These are phyloP conservation scores for Umimayanthus kanabou DNA, from an alignment of 92 coral and sea anemone genomes.

Conservation along the genomic window DNA sequence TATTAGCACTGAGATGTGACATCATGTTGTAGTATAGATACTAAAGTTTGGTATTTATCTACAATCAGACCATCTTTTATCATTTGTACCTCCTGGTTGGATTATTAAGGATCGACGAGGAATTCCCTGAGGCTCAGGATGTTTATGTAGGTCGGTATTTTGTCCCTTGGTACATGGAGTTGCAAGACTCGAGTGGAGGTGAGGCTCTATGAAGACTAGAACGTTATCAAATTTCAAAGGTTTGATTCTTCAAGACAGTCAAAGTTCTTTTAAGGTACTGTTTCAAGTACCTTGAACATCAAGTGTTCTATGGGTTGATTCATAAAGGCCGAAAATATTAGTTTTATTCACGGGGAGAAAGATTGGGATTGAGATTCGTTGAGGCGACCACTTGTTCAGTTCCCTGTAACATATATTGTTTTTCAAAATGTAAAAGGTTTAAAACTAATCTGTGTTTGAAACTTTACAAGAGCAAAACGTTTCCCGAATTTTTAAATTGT, in stretches of 20 bases:
- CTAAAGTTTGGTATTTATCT: background rate
- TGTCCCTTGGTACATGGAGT: background rate
- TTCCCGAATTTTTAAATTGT: too few species aligned
- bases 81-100: slow-evolving; percentile 14
- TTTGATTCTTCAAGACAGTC: background rate
- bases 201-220: background rate
- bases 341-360: background rate
- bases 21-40: too few species aligned
- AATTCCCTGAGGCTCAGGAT: slow-evolving; percentile 25
- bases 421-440: too few species aligned
- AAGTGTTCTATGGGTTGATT: background rate
- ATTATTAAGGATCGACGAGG: background rate
- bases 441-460: too few species aligned
- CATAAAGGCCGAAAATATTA: background rate
- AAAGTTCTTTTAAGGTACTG: background rate
- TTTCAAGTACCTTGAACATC: too few species aligned
- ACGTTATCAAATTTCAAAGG: background rate
- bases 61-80: background rate
- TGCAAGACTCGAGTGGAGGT: background rate
- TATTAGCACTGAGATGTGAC: too few species aligned
- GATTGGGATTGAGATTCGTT: background rate
- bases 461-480: too few species aligned
- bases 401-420: too few species aligned
- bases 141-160: slow-evolving; percentile 25
- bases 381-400: background rate